phyloP scores from a whole-genome alignment of 2,113 vertebrate genomes.

The Pipa parva region DNA sequence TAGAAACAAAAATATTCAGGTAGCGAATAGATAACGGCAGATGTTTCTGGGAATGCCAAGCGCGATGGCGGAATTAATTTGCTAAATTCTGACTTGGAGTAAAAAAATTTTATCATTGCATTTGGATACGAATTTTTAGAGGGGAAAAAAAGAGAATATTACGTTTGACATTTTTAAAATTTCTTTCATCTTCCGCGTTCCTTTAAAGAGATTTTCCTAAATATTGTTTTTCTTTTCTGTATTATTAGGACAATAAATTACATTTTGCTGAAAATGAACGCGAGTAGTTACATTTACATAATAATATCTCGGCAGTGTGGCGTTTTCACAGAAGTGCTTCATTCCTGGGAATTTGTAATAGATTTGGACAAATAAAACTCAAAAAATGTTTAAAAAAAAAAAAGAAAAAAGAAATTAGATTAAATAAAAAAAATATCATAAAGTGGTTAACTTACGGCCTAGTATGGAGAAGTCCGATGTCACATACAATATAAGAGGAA shows the following conservation, averaged over 20 bases:
- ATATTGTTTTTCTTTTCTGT: constrained; percentile 60
- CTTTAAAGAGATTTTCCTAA: constrained; percentile 55
- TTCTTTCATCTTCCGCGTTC: constrained; percentile 47
- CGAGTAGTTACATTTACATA: constrained; percentile 74
- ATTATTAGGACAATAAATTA: constrained; percentile 77
- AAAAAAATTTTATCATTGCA: constrained; percentile 67
- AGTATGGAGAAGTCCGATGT: constrained; percentile 17
- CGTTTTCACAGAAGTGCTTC: constrained; percentile 77
- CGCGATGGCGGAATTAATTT: constrained; percentile 48
- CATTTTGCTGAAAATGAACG: constrained; percentile 67
- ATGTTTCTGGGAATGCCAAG: constrained; percentile 64
- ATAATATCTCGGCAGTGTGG: constrained; percentile 75
- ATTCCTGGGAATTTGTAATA: constrained; percentile 69
- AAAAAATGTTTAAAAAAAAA: constrained; percentile 73
- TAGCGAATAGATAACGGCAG: constrained; percentile 53
- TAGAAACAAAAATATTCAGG: too few species aligned
- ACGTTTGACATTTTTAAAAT: constrained; percentile 54
- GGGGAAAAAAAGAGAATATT: constrained; percentile 40
- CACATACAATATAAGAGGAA: background rate
- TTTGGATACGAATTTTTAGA: constrained; percentile 55
- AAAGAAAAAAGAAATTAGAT: constrained; percentile 71
- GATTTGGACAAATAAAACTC: constrained; percentile 77
- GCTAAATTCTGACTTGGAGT: constrained; percentile 66
- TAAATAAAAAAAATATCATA: constrained; percentile 71
- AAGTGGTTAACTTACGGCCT: background rate